phyloP scores from a whole-genome alignment of 2,797 vertebrate genomes.

The Amniataba percoides region DNA sequence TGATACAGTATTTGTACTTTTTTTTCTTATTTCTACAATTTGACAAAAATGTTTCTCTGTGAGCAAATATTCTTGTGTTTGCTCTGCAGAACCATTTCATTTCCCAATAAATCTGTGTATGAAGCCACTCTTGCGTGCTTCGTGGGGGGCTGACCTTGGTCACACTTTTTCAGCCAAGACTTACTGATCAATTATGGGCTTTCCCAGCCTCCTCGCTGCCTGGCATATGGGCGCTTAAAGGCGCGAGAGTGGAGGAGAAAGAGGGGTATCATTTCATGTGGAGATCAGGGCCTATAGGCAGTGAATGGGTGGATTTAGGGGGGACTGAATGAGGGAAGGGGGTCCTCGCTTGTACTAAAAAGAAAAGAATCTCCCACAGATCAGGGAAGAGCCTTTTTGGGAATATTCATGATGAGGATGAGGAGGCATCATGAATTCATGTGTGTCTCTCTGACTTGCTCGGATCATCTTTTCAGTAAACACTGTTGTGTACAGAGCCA shows the following conservation, averaged over 20 bases:
- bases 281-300: conserved; percentile 86
- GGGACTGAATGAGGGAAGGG: conserved; percentile 83
- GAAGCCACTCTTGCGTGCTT: conserved; percentile 76
- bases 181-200: conserved; percentile 92
- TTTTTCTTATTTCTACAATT: conserved; percentile 27
- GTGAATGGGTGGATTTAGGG: conserved; percentile 89
- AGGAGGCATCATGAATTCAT: conserved; percentile 89
- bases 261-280: conserved; percentile 90
- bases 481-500: conserved; percentile 78
- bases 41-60: conserved; percentile 24
- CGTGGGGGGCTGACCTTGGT: conserved; percentile 84
- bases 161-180: conserved; percentile 85
- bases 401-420: conserved; percentile 94
- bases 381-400: conserved; percentile 86
- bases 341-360: conserved; percentile 80
- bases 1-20: conserved; percentile 33
- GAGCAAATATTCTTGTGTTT: conserved; percentile 52
- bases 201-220: conserved; percentile 87
- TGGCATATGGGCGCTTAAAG: conserved; percentile 88
- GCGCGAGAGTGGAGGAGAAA: conserved; percentile 86
- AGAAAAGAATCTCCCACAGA: conserved; percentile 86
- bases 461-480: conserved; percentile 93
- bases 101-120: conserved; percentile 74
- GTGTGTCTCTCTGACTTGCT: conserved; percentile 79
- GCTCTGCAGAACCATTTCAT: conserved; percentile 67